phyloP scores from a whole-genome alignment of 1,140 invertebrate species.

The Diabrotica virgifera region DNA sequence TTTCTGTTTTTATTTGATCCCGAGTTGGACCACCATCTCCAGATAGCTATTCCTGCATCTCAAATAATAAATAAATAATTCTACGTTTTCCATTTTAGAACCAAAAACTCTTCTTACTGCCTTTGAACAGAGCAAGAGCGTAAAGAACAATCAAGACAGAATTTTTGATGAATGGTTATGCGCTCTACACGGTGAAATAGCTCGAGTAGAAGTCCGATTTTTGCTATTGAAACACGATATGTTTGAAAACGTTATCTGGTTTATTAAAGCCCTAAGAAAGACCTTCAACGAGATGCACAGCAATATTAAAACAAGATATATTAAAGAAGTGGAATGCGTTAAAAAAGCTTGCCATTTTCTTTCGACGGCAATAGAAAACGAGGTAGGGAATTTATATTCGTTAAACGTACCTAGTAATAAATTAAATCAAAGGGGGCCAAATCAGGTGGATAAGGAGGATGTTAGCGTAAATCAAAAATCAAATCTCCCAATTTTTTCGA shows the following conservation, averaged over 20 bases:
- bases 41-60: no score
- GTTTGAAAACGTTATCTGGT: conserved; percentile 41
- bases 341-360: conserved; percentile 54
- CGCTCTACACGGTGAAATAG: conserved; percentile 54
- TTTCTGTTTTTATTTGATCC: no score
- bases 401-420: no score
- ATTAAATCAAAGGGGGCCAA: no score
- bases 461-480: no score
- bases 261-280: conserved; percentile 43
- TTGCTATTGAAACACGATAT: conserved; percentile 47
- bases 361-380: conserved; percentile 55
- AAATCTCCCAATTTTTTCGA: no score
- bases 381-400: conserved; percentile 15
- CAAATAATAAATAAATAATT: no score
- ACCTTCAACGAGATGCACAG: conserved; percentile 48
- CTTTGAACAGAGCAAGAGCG: conserved; percentile 22
- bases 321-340: conserved; percentile 55
- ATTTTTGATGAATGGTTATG: conserved; percentile 53
- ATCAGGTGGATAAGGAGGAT: no score
- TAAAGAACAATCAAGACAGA: conserved; percentile 26
- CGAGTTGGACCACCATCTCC: no score
- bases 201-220: conserved; percentile 50
- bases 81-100: neutral
- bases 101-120: neutral
- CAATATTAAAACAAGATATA: conserved; percentile 50